Evolutionary conservation across 2,113 vertebrate species (phyloP).

Genomic region (Grammomys surdaster): DNA sequence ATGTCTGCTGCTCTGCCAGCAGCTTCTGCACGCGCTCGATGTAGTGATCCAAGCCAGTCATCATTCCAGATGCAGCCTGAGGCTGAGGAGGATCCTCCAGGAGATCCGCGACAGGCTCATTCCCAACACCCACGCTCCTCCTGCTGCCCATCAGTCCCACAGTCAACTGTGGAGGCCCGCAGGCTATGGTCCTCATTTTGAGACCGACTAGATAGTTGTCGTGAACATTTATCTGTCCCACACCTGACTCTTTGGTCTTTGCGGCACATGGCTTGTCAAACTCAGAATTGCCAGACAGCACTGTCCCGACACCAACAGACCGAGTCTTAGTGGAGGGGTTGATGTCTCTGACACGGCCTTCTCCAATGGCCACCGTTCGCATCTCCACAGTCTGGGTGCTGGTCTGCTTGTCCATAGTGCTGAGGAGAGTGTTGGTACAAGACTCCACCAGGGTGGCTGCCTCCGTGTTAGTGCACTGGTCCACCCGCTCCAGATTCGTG

Average conservation of each 20-base stretch:
- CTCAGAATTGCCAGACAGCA: conserved; percentile 83
- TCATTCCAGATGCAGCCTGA: conserved; percentile 80
- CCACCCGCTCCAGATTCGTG: conserved; percentile 83
- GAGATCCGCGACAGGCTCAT: conserved; percentile 86
- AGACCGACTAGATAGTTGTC: conserved; percentile 96
- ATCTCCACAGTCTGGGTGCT: conserved; percentile 87
- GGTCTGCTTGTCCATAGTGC: conserved; percentile 91
- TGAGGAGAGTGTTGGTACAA: conserved; percentile 87
- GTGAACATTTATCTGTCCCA: conserved; percentile 90
- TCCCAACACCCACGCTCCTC: conserved; percentile 93
- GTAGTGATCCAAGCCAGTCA: conserved; percentile 93
- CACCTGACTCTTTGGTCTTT: conserved; percentile 94
- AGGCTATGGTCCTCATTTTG: conserved; percentile 95
- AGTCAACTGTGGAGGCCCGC: conserved; percentile 89
- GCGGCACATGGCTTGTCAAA: conserved; percentile 84
- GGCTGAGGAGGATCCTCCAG: conserved; percentile 62
- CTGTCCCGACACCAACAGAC: conserved; percentile 93
- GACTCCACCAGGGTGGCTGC: conserved; percentile 80
- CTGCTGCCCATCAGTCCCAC: conserved; percentile 75
- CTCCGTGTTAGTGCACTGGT: conserved; percentile 90
- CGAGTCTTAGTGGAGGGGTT: conserved; percentile 86
- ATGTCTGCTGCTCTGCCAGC: conserved; percentile 95
- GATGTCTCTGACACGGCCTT: conserved; percentile 94
- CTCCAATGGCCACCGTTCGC: conserved; percentile 91
- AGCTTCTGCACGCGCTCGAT: conserved; percentile 96